These are phyloP conservation scores for Amyelois transitella DNA, from an alignment of 1,140 invertebrate genomes.

Conservation along the genomic window DNA sequence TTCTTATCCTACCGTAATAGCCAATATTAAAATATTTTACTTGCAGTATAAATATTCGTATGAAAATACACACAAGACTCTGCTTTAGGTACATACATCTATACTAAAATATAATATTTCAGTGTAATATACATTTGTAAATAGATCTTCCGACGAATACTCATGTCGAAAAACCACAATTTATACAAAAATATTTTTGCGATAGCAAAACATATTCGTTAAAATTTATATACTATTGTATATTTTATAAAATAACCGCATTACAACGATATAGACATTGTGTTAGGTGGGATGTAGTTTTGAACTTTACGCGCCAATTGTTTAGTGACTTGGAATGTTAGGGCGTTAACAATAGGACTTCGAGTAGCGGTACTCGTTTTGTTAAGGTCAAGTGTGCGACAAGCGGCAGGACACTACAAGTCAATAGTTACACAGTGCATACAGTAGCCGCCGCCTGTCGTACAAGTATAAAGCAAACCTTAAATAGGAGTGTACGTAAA, in stretches of 20 bases:
- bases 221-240: too few relatives aligned
- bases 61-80: slow-evolving; percentile 70
- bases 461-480: too few relatives aligned
- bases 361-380: not conserved
- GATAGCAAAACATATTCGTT: slow-evolving; percentile 42
- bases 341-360: slow-evolving; percentile 16
- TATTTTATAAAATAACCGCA: slow-evolving; percentile 27
- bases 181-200: slow-evolving; percentile 65
- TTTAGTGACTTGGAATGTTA: slow-evolving; percentile 62
- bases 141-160: slow-evolving; percentile 50
- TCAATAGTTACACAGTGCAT: too few relatives aligned
- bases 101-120: slow-evolving; percentile 65
- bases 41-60: slow-evolving; percentile 67
- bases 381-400: too few relatives aligned
- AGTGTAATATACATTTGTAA: slow-evolving; percentile 70
- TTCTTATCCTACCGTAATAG: slow-evolving; percentile 64
- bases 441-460: too few relatives aligned
- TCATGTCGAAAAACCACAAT: slow-evolving; percentile 49
- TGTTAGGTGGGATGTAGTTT: slow-evolving; percentile 63
- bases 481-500: not conserved
- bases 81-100: slow-evolving; percentile 59
- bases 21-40: slow-evolving; percentile 70
- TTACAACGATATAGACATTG: slow-evolving; percentile 18
- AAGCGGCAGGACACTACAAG: slow-evolving; percentile 24
- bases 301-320: slow-evolving; percentile 56